These are phyloP conservation scores for Noctua comes DNA, from an alignment of 2,888 invertebrate genomes.

Conservation along the genomic window DNA sequence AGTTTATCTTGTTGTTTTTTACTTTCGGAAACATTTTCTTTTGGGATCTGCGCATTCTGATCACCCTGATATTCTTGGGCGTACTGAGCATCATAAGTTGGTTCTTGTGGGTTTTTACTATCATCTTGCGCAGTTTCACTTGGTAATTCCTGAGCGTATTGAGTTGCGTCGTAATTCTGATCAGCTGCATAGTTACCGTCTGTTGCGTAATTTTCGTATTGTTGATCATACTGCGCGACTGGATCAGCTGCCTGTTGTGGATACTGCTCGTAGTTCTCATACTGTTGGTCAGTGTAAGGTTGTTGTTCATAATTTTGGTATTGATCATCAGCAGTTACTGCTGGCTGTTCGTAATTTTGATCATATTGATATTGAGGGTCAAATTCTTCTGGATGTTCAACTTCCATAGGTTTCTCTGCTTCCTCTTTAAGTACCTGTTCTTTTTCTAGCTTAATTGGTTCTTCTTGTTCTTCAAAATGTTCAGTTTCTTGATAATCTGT, in stretches of 20 bases:
- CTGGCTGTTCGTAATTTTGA: conserved; percentile 71
- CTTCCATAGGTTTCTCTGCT: conserved; percentile 69
- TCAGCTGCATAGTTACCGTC: conserved; percentile 78
- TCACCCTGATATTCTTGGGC: conserved; percentile 56
- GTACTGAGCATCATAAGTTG: conserved; percentile 60
- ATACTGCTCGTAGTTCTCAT: conserved; percentile 74
- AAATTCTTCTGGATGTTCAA: conserved; percentile 67
- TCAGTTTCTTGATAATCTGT: conserved; percentile 53
- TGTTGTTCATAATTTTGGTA: conserved; percentile 70
- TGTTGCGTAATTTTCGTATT: conserved; percentile 79
- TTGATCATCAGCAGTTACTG: conserved; percentile 57
- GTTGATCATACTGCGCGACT: conserved; percentile 68
- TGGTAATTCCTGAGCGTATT: conserved; percentile 72
- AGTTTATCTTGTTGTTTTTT: conserved; percentile 74
- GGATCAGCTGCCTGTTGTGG: conserved; percentile 75
- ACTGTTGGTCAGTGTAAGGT: conserved; percentile 60
- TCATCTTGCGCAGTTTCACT: conserved; percentile 45
- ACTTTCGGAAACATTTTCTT: conserved; percentile 56
- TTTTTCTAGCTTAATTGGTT: conserved; percentile 57
- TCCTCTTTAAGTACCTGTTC: conserved; percentile 62
- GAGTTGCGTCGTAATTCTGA: conserved; percentile 77
- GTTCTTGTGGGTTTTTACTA: conserved; percentile 40
- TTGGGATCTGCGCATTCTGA: conserved; percentile 38
- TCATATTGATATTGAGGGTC: conserved; percentile 71
- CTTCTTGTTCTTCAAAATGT: conserved; percentile 52